These are phyloP conservation scores for Pristionchus japonicus DNA, from an alignment of 2,888 invertebrate species.

Conservation along the genomic window DNA sequence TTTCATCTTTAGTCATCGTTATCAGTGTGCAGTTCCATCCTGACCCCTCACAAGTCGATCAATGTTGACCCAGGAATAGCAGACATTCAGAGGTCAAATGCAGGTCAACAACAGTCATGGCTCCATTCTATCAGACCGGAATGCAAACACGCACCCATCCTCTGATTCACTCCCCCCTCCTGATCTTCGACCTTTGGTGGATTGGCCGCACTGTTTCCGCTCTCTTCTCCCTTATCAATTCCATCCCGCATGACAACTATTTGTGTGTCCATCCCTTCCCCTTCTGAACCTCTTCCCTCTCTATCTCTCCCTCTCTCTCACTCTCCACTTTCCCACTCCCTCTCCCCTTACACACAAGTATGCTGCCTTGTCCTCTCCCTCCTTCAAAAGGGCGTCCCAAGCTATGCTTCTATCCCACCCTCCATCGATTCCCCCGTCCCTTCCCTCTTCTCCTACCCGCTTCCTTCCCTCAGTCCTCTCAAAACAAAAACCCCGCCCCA, in stretches of 20 bases:
- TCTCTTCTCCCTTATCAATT: slow-evolving; percentile 20
- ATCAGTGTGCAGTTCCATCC: too few relatives aligned
- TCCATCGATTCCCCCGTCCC: slow-evolving; percentile 19
- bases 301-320: neutral
- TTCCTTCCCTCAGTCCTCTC: neutral
- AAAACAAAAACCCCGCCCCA: neutral
- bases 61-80: too few relatives aligned
- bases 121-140: neutral
- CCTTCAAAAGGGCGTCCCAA: slow-evolving; percentile 11
- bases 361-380: neutral
- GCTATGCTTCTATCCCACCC: neutral
- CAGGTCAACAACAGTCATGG: neutral
- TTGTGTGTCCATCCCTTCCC: neutral
- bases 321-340: neutral
- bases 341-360: neutral
- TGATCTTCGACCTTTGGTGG: neutral
- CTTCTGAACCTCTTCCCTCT: slow-evolving; percentile 13
- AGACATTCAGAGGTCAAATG: too few relatives aligned
- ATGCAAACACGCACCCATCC: neutral
- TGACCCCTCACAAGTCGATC: too few relatives aligned
- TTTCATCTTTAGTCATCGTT: too few relatives aligned
- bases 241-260: slow-evolving; percentile 19
- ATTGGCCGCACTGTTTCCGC: neutral
- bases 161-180: neutral
- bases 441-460: too few relatives aligned